Evolutionary conservation across 1,140 invertebrate species (phyloP).

Genomic region (Caenorhabditis elegans): DNA sequence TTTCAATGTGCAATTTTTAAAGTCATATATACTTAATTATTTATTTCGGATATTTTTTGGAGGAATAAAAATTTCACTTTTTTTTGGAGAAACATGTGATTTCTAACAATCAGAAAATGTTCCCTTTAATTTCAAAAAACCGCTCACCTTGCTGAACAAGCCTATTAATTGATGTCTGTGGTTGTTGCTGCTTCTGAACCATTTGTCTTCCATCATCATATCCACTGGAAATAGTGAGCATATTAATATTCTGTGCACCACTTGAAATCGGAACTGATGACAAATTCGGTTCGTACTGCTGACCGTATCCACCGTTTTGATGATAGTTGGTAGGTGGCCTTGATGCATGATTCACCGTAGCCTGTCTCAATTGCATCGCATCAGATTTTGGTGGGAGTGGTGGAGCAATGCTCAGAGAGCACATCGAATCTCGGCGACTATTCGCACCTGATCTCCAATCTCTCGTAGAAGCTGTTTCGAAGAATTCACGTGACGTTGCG

Average conservation of each 20-base stretch:
- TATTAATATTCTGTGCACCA: neutral
- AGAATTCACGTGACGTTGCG: slow-evolving; percentile 5
- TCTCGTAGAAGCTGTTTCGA: slow-evolving; percentile 3
- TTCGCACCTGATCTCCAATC: neutral
- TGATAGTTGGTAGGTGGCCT: neutral
- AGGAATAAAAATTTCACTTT: no score
- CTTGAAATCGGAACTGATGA: neutral
- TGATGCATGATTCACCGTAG: neutral
- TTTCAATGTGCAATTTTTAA: no score
- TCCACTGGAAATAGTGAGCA: neutral
- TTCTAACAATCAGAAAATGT: no score
- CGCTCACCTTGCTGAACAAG: neutral
- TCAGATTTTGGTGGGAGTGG: slow-evolving; percentile 37
- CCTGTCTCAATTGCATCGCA: slow-evolving; percentile 18
- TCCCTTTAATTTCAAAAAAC: no score
- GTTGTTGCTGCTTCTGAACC: neutral
- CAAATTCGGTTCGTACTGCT: neutral
- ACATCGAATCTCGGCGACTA: neutral
- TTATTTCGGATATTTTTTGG: no score
- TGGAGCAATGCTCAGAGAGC: neutral
- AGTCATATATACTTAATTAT: no score
- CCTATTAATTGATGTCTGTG: neutral
- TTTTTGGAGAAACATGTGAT: no score
- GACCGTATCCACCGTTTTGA: slow-evolving; percentile 1
- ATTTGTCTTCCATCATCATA: neutral